phyloP scores from a whole-genome alignment of 2,888 invertebrate species.

The Brachypterus glaber region DNA sequence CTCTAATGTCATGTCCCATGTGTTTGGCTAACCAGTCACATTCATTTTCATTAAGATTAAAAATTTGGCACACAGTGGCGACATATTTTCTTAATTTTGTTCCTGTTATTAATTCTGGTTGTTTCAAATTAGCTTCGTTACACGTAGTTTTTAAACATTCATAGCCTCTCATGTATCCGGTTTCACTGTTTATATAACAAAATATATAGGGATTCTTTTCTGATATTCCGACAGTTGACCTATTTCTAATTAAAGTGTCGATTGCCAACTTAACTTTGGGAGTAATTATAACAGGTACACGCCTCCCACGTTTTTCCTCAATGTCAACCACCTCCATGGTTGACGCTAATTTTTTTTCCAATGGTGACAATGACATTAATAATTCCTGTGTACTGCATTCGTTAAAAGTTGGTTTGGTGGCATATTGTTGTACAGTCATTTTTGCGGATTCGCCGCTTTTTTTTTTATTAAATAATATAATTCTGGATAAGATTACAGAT shows the following conservation, averaged over 20 bases:
- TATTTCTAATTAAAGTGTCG: slow-evolving; percentile 11
- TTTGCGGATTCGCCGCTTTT: slow-evolving; percentile 17
- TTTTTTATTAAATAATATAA: slow-evolving; percentile 22
- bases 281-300: slow-evolving; percentile 19
- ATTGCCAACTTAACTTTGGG: slow-evolving; percentile 13
- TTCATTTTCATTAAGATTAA: slow-evolving; percentile 24
- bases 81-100: slow-evolving; percentile 25
- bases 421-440: slow-evolving; percentile 17
- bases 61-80: slow-evolving; percentile 25
- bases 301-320: slow-evolving; percentile 16
- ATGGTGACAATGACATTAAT: slow-evolving; percentile 13
- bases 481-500: slow-evolving; percentile 10
- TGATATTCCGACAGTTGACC: slow-evolving; percentile 6
- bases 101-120: slow-evolving; percentile 19
- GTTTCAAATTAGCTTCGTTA: slow-evolving; percentile 11
- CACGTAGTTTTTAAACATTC: slow-evolving; percentile 15
- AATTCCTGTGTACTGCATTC: slow-evolving; percentile 17
- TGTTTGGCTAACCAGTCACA: slow-evolving; percentile 24
- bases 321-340: slow-evolving; percentile 15
- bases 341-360: slow-evolving; percentile 18
- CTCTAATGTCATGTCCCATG: slow-evolving; percentile 24
- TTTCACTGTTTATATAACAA: slow-evolving; percentile 6
- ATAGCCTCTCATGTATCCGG: slow-evolving; percentile 14
- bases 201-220: slow-evolving; percentile 17
- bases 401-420: slow-evolving; percentile 14